Base-by-base conservation (phyloP, 2,113 vertebrate genomes). In the Kryptolebias marmoratus region DNA sequence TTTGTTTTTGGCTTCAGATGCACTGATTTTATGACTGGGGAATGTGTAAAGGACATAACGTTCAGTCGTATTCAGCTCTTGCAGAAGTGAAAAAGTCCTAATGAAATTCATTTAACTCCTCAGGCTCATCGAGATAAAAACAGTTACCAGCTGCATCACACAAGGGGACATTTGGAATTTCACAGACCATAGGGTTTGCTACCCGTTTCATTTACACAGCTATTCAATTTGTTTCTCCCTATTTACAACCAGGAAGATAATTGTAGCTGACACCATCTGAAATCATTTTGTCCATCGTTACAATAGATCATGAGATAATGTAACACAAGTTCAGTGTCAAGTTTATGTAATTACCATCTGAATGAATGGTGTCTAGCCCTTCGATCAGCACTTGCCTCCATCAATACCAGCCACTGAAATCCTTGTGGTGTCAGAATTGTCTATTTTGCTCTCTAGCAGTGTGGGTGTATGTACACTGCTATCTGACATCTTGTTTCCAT, bases 21-120 rank as follows among this genome's bases (percentile, higher is more conserved):
- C 71, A 14, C 68, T 53, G 64, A 66, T 84, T 89, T 85, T 85
- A 79, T 77, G 50, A 28, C 2, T 6, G 47, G 54, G 45, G 31
- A 65, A 74, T 66, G 49, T 81, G 75, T 54, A 58, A 16, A 47
- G 56, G n/a, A 52, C 65, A 66, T 39, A 66, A 75, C 70, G 79
- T 84, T 88, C 55, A 52, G 72, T 47, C 16, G 55, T 55, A 72
- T 77, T 83, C 80, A 75, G 76, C 73, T 80, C 57, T 56, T 48
- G 70, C 11, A 45, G 56, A 66, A 2, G 66, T 57, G 22, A 71
- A 79, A 86, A 83, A 64, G 73, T 42, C 80, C 80, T 83, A 87
- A 87, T 90, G 82, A 92, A 90, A 83, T 89, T 88, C 88, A 84
- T 82, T 84, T 75, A 88, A 87, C 84, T 89, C 89, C 89, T 88